Evolutionary conservation across 2,888 invertebrate genomes (phyloP).

Genomic region (Amiota minor): DNA sequence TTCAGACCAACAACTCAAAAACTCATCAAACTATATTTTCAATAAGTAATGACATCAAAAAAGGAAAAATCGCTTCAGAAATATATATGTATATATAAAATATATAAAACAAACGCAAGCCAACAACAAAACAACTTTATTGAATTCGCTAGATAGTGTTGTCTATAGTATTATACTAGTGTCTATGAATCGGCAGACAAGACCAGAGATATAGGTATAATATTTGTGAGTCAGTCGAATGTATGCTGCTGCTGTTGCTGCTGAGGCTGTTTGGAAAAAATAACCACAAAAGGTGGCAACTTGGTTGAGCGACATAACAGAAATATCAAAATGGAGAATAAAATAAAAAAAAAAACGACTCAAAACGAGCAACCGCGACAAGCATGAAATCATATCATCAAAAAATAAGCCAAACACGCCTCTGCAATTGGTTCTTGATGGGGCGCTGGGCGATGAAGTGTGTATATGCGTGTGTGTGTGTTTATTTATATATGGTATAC

Average conservation of each 20-base stretch:
- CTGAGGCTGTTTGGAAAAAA: constrained; percentile 4
- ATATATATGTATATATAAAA: too few species aligned
- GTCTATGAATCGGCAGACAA: neutral
- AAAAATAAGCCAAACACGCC: constrained; percentile 30
- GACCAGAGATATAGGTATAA: too few species aligned
- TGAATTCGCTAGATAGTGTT: constrained; percentile 48
- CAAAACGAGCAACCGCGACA: constrained; percentile 43
- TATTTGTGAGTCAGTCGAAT: constrained; percentile 48
- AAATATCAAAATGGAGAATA: neutral
- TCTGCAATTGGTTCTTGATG: constrained; percentile 14
- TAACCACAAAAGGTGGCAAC: constrained; percentile 30
- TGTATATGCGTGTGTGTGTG: too few species aligned
- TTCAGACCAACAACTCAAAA: constrained; percentile 38
- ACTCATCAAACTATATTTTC: constrained; percentile 67
- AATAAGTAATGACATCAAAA: constrained; percentile 60
- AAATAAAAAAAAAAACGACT: neutral
- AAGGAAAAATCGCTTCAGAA: too few species aligned
- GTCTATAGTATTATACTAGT: neutral
- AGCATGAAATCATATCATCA: constrained; percentile 45
- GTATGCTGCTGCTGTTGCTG: constrained; percentile 21
- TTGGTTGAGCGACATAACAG: neutral
- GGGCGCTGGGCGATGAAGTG: too few species aligned
- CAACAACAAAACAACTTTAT: constrained; percentile 49
- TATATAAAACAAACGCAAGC: neutral
- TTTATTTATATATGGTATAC: too few species aligned